Evolutionary conservation across 1,140 invertebrate genomes (phyloP).

Genomic region (Dendrolimus kikuchii): DNA sequence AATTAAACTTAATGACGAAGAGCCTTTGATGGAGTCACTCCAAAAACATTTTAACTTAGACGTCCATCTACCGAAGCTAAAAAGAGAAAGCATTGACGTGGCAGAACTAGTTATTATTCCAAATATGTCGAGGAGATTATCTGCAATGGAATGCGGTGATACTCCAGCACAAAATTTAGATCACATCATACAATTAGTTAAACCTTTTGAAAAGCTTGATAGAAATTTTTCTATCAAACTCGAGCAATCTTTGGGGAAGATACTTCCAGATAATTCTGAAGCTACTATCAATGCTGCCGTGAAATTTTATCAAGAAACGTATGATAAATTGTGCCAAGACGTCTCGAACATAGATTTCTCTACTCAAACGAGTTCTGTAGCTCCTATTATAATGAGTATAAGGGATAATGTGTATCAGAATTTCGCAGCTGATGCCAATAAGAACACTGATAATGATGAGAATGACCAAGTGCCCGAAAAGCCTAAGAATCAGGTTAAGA

Average conservation of each 20-base stretch:
- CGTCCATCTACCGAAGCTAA: conserved; percentile 52
- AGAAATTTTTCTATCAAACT: conserved; percentile 39
- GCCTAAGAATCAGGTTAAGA: conserved; percentile 53
- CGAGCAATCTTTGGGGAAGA: conserved; percentile 34
- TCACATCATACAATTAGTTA: conserved; percentile 30
- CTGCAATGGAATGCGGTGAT: conserved; percentile 50
- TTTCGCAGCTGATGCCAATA: conserved; percentile 49
- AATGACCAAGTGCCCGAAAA: conserved; percentile 46
- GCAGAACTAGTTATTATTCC: conserved; percentile 51
- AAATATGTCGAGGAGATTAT: conserved; percentile 55
- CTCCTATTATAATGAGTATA: conserved; percentile 65
- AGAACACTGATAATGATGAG: conserved; percentile 58
- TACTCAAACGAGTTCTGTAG: conserved; percentile 47
- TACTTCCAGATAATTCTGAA: conserved; percentile 55
- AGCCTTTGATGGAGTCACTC: conserved; percentile 56
- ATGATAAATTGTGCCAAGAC: conserved; percentile 44
- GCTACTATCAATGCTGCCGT: conserved; percentile 45
- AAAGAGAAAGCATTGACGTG: conserved; percentile 57
- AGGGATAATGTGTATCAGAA: conserved; percentile 65
- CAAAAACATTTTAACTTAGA: conserved; percentile 57
- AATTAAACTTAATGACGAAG: conserved; percentile 54
- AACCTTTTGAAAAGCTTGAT: conserved; percentile 45
- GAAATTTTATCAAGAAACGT: conserved; percentile 42
- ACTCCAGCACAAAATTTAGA: conserved; percentile 36
- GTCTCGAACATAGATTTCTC: conserved; percentile 46